Evolutionary conservation across 2,888 invertebrate species (phyloP).

Genomic region (Subacronicta megacephala): DNA sequence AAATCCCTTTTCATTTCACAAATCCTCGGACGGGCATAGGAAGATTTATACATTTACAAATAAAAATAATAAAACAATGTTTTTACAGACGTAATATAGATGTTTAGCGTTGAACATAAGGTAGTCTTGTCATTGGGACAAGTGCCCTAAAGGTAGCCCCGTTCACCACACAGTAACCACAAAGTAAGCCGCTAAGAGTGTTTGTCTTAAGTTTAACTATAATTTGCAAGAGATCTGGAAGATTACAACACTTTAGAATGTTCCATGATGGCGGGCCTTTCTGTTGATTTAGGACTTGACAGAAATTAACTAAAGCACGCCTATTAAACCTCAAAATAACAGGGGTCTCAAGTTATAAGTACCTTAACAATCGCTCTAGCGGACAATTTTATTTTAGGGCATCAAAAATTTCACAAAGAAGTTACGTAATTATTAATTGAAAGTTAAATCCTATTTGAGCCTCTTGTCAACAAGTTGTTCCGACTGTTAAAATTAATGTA

Average conservation of each 20-base stretch:
- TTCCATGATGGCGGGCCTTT: conserved; percentile 70
- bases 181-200: conserved; percentile 70
- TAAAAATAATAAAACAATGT: conserved; percentile 63
- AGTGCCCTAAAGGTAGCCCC: conserved; percentile 40
- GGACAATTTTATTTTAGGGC: conserved; percentile 30
- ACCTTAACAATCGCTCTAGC: conserved; percentile 28
- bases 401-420: conserved; percentile 44
- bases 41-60: conserved; percentile 64
- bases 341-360: conserved; percentile 39
- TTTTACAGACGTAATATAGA: conserved; percentile 36
- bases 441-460: conserved; percentile 62
- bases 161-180: conserved; percentile 56
- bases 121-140: conserved; percentile 13
- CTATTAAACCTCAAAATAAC: conserved; percentile 65
- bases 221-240: conserved; percentile 84
- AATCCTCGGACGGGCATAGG: conserved; percentile 72
- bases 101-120: conserved; percentile 31
- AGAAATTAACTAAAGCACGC: conserved; percentile 74
- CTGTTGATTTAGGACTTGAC: conserved; percentile 85
- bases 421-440: conserved; percentile 62
- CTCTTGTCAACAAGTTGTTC: conserved; percentile 68
- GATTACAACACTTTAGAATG: conserved; percentile 81
- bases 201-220: conserved; percentile 82
- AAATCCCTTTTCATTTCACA: conserved; percentile 78
- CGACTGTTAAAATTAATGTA: conserved; percentile 71